Evolutionary conservation across 30 jellyfish, hydroid and myxozoan species (phyloP), one percentile per base, ranked within the genome.

Genomic region (Cassiopea xamachana): DNA sequence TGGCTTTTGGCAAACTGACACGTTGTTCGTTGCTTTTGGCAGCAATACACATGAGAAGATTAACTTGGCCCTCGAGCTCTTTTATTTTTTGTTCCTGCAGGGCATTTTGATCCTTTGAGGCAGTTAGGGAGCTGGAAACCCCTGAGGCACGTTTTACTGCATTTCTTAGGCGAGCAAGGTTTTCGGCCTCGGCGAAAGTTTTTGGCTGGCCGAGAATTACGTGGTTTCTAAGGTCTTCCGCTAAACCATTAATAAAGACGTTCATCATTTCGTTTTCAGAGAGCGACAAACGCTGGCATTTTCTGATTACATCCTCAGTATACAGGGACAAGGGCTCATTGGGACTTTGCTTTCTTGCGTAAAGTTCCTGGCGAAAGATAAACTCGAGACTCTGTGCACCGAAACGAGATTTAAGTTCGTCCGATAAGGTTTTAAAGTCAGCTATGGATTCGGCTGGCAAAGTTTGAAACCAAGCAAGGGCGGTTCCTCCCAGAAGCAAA

Each of bases 201-300:
- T 46, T 43, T 5, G 84, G 91, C 83, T n/a, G 84, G 77, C 71
- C 70, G 10, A 68, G 75, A 49, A 67, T 69, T 0, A 83, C 91
- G 48, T 71, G 84, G 60, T 7, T 67, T 49, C 72, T 83, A 1
- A 83, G 27, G 17, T 71, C 75, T 1, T 83, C 19, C 46, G 0
- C 9, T 55, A 73, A 44, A 27, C 92, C 92, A 50, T 85, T 71
- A 39, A 85, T 85, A 47, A 85, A 85, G 43, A 74, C 62, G 60
- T 85, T 85, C 92, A 85, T 85, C 8, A 70, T 2, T 17, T 85
- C 92, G 19, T 72, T 72, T 80, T 85, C 92, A n/a, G 79, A 9
- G 48, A 85, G 60, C 17, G 80, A 47, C 8, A 85, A 59, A 44
- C 84, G 91, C 46, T 85, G 85, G 81, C 86, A 71, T 73, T 59